phyloP scores from a whole-genome alignment of 2,888 invertebrate genomes.

The Pseudococcus jackbeardsleyi region DNA sequence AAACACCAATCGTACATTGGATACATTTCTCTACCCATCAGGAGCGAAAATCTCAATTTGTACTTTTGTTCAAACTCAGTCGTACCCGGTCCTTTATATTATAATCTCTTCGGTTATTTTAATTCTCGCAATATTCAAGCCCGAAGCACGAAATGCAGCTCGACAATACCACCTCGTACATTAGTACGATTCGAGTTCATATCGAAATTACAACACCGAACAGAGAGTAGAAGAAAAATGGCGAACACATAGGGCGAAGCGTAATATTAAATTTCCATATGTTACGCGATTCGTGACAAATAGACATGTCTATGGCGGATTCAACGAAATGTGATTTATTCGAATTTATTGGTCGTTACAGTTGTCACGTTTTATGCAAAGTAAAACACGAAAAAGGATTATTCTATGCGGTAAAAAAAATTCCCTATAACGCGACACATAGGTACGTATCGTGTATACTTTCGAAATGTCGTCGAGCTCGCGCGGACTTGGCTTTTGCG shows the following conservation, averaged over 20 bases:
- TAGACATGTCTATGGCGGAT: constrained; percentile 58
- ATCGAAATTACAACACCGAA: constrained; percentile 5
- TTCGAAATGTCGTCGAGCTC: not conserved
- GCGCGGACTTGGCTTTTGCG: constrained; percentile 2
- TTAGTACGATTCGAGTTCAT: constrained; percentile 19
- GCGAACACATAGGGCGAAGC: constrained; percentile 41
- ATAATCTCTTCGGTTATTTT: constrained; percentile 7
- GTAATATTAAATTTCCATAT: constrained; percentile 62
- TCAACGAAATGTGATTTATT: constrained; percentile 63
- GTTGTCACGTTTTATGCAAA: constrained; percentile 59
- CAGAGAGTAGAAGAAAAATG: constrained; percentile 15
- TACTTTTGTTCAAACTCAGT: not conserved
- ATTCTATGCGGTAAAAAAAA: constrained; percentile 5
- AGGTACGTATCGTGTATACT: not conserved
- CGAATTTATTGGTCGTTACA: constrained; percentile 63
- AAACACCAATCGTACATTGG: too few species aligned
- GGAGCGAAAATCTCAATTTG: not conserved
- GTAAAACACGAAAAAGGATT: constrained; percentile 55
- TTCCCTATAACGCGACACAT: not conserved
- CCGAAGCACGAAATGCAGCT: constrained; percentile 13
- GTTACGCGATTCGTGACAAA: constrained; percentile 63
- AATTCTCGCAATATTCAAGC: not conserved
- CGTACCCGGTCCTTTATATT: not conserved
- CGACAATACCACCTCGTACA: constrained; percentile 7
- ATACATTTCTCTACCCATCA: too few species aligned